A percentile compares a stretch with the other conserved stretches of the same genome.
phyloP scores from a whole-genome alignment of 2,888 invertebrate species.

The Eupithecia exiguata region DNA sequence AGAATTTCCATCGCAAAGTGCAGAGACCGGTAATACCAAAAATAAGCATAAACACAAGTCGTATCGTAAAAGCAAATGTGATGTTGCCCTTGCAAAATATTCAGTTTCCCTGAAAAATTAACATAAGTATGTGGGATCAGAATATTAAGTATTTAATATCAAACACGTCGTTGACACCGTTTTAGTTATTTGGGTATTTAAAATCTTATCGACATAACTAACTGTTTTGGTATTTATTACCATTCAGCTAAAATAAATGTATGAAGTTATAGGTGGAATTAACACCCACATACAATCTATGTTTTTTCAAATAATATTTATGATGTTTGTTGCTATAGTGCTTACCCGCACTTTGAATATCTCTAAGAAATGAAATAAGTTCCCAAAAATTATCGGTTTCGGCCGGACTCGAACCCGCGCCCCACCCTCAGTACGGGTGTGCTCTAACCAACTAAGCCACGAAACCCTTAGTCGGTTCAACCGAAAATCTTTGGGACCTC shows the following conservation, averaged over 20 bases:
- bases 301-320: background rate
- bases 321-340: no score
- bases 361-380: no score
- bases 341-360: no score
- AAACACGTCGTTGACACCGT: conserved; percentile 14
- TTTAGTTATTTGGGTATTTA: background rate
- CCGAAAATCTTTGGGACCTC: no score
- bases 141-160: conserved; percentile 46
- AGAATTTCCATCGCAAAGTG: conserved; percentile 45
- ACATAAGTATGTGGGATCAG: conserved; percentile 50
- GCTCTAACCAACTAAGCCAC: no score
- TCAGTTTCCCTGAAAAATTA: conserved; percentile 57
- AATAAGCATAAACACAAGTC: conserved; percentile 55
- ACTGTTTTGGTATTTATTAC: background rate
- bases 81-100: conserved; percentile 56
- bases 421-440: no score
- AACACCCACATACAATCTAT: background rate
- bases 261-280: background rate
- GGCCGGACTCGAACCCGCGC: no score
- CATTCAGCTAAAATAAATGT: background rate
- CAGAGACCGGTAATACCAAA: conserved; percentile 50
- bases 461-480: no score
- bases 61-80: conserved; percentile 60
- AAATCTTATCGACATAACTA: background rate
- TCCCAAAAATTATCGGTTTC: no score